A percentile compares a stretch with the other conserved stretches of the same genome.
Conservation (phyloP, 2,113 vertebrate genomes). For the Catharus fuscescens region DNA sequence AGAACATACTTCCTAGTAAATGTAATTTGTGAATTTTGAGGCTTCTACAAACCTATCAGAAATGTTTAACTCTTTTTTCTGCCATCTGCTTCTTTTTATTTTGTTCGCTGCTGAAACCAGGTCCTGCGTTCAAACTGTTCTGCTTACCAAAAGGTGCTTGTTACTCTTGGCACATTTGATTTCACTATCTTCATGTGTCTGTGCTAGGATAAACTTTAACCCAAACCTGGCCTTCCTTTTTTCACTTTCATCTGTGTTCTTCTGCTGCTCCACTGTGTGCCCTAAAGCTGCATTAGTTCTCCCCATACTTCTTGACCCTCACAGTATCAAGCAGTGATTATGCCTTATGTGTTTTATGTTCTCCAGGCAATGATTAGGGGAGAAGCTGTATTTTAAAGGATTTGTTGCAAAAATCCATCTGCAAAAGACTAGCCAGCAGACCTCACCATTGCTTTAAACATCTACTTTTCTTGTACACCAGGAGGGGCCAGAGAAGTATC, state of each 20-base stretch:
- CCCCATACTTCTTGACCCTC: neutral
- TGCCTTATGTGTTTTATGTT: neutral
- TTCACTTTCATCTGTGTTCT: neutral
- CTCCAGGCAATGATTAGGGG: constrained; percentile 13
- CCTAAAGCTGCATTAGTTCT: neutral
- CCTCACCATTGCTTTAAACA: neutral
- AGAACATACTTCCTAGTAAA: neutral
- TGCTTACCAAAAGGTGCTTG: constrained; percentile 3
- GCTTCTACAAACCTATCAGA: neutral
- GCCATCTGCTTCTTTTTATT: neutral
- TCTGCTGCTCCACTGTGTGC: neutral
- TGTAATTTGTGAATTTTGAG: neutral
- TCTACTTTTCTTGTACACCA: neutral
- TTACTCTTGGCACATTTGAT: neutral
- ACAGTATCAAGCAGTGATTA: constrained; percentile 2
- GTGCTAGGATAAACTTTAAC: neutral
- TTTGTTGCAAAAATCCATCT: constrained; percentile 28
- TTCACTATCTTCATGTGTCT: neutral
- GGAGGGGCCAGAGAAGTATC: neutral
- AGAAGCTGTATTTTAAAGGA: constrained; percentile 36
- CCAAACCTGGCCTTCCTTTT: neutral
- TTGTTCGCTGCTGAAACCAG: neutral
- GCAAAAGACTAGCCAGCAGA: neutral
- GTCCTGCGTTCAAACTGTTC: neutral
- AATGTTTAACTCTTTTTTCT: neutral